These are phyloP conservation scores for Saguinus midas DNA, from an alignment of 2,113 vertebrate genomes.

Conservation along the genomic window DNA sequence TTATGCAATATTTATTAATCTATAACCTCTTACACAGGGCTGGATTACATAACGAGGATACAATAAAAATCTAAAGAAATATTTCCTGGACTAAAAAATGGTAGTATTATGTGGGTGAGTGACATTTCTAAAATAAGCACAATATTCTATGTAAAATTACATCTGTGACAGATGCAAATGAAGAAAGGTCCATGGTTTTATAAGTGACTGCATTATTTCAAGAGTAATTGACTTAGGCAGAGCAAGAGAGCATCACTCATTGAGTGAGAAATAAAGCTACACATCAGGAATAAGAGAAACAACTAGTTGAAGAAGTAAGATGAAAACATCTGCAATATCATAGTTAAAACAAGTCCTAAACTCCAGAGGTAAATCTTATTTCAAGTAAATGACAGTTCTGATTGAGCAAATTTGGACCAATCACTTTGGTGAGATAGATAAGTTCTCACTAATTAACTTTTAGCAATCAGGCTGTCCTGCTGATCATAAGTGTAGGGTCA, in stretches of 20 bases:
- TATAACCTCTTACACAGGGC: not conserved
- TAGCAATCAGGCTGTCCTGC: not conserved
- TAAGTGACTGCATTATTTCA: not conserved
- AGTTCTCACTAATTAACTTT: not conserved
- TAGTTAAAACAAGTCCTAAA: not conserved
- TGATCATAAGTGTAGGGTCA: not conserved
- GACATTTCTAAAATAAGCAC: not conserved
- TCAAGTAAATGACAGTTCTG: not conserved
- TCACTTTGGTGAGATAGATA: not conserved
- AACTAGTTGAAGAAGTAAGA: not conserved
- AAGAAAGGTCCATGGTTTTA: not conserved
- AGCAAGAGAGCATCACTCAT: fast-evolving
- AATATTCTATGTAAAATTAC: not conserved
- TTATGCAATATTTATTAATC: not conserved
- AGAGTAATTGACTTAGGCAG: not conserved
- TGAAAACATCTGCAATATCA: not conserved
- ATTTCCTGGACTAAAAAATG: not conserved
- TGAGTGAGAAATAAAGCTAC: not conserved
- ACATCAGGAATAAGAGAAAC: not conserved
- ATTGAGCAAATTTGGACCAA: not conserved
- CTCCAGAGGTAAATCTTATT: not conserved
- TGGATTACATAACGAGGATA: not conserved
- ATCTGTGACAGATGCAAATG: not conserved
- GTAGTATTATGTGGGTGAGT: not conserved
- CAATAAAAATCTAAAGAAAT: not conserved